A percentile compares a stretch with the other conserved stretches of the same genome.
Conservation (phyloP, 2,113 vertebrate genomes). For the Plotosus lineatus region DNA sequence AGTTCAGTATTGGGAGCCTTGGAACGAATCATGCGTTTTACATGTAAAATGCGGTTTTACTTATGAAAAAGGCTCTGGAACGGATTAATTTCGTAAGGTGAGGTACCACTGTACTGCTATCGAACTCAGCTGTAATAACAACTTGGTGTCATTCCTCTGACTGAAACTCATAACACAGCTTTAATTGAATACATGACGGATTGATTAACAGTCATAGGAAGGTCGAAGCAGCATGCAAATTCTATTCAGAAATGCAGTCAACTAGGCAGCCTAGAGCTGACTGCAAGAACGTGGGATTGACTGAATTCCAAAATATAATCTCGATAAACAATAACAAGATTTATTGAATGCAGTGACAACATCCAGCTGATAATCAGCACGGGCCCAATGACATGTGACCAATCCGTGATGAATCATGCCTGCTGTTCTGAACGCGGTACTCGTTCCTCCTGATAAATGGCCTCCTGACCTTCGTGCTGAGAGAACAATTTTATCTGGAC, state of each 20-base stretch:
- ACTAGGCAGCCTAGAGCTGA: neutral
- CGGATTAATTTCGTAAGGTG: too few relatives aligned
- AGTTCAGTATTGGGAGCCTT: too few relatives aligned
- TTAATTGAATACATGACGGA: too few relatives aligned
- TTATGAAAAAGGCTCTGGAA: too few relatives aligned
- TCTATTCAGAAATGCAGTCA: neutral
- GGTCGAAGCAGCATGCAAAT: neutral
- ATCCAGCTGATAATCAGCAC: neutral
- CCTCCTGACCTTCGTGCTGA: conserved; percentile 13
- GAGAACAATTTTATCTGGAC: conserved; percentile 9
- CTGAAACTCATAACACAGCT: too few relatives aligned
- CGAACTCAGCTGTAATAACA: too few relatives aligned
- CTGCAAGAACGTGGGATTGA: neutral
- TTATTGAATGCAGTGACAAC: neutral
- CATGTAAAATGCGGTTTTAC: too few relatives aligned
- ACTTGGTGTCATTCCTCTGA: too few relatives aligned
- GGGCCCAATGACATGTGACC: neutral
- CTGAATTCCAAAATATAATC: neutral
- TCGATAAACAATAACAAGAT: neutral
- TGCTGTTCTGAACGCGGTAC: neutral
- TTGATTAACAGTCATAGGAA: neutral
- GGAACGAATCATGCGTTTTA: too few relatives aligned
- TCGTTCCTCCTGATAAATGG: neutral
- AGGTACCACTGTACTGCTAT: too few relatives aligned
- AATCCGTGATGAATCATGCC: neutral